These are phyloP conservation scores for Eufriesea mexicana DNA, from an alignment of 1,140 invertebrate species.

Conservation along the genomic window DNA sequence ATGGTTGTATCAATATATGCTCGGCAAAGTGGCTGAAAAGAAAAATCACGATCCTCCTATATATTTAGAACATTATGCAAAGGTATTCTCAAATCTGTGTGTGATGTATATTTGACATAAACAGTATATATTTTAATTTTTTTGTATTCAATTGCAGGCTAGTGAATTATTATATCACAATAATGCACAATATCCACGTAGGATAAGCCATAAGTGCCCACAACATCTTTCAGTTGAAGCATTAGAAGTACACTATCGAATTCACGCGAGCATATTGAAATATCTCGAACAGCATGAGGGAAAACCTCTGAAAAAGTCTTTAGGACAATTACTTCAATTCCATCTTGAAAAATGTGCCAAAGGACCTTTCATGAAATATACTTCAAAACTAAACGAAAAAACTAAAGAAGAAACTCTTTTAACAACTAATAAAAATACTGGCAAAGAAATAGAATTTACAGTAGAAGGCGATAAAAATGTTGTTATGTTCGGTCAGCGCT, in stretches of 20 bases:
- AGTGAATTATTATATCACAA: slow-evolving; percentile 89
- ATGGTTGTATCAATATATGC: slow-evolving; percentile 96
- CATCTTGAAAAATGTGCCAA: slow-evolving; percentile 77
- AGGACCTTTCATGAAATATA: slow-evolving; percentile 79
- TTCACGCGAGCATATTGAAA: slow-evolving; percentile 93
- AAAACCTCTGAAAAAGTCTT: slow-evolving; percentile 79
- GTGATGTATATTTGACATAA: neutral
- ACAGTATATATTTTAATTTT: neutral
- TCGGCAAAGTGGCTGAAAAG: slow-evolving; percentile 95
- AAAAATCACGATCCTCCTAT: slow-evolving; percentile 87
- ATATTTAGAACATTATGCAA: slow-evolving; percentile 91
- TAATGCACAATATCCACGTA: slow-evolving; percentile 91
- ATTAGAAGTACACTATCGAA: slow-evolving; percentile 91
- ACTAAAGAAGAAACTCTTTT: slow-evolving; percentile 60
- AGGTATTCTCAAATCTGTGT: slow-evolving; percentile 79
- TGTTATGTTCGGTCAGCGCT: slow-evolving; percentile 49
- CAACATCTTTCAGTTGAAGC: slow-evolving; percentile 94
- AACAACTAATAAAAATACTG: slow-evolving; percentile 32
- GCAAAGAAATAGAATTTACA: slow-evolving; percentile 46
- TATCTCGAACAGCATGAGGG: slow-evolving; percentile 88
- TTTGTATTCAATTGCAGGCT: slow-evolving; percentile 82
- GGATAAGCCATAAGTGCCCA: slow-evolving; percentile 92
- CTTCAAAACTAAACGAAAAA: slow-evolving; percentile 76
- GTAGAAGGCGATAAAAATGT: slow-evolving; percentile 54
- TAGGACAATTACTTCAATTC: slow-evolving; percentile 74